A percentile compares a stretch with the other conserved stretches of the same genome.
Evolutionary conservation across 1,140 invertebrate species (phyloP).

Genomic region (Drosophila pseudoobscura): DNA sequence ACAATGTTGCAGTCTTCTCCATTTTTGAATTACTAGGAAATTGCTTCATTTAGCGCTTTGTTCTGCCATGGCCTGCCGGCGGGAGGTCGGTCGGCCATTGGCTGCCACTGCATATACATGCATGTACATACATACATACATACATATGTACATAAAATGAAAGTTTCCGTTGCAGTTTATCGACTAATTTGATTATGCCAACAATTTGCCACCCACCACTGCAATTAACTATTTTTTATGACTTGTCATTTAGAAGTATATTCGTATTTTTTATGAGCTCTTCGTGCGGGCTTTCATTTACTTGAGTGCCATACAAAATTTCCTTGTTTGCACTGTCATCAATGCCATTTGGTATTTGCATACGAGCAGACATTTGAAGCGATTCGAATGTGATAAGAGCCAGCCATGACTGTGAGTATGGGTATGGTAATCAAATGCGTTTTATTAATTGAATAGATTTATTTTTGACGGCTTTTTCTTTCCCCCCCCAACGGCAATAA

Average conservation of each 20-base stretch:
- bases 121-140: no score
- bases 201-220: constrained; percentile 38
- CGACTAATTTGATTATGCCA: constrained; percentile 75
- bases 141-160: not conserved
- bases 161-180: constrained; percentile 50
- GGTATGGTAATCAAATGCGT: not conserved
- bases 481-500: no score
- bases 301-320: constrained; percentile 46
- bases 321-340: constrained; percentile 75
- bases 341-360: constrained; percentile 61
- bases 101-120: no score
- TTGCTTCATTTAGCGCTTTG: constrained; percentile 63
- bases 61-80: constrained; percentile 8
- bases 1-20: constrained; percentile 46
- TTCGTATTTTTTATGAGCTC: constrained; percentile 7
- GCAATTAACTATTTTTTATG: constrained; percentile 58
- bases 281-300: constrained; percentile 66
- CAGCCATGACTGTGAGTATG: no score
- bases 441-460: constrained; percentile 2
- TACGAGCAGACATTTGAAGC: constrained; percentile 31
- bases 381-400: constrained; percentile 28
- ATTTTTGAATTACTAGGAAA: constrained; percentile 61
- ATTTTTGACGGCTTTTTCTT: no score
- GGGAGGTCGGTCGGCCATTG: constrained; percentile 31
- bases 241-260: constrained; percentile 29